Evolutionary conservation across 1,140 invertebrate genomes (phyloP).

Genomic region (Metaphire vulgaris): DNA sequence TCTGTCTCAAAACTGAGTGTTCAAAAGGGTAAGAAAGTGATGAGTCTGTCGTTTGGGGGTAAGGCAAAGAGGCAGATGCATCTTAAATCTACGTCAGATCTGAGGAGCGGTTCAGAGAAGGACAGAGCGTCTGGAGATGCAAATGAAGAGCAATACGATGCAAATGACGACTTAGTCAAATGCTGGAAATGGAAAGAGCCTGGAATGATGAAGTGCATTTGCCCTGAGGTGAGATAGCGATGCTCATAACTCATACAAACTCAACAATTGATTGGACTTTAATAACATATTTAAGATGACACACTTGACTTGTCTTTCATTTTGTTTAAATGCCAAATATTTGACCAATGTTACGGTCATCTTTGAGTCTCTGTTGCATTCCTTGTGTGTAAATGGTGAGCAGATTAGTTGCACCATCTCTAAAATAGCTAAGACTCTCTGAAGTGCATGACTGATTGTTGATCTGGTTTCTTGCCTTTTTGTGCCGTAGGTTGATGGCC

Average conservation of each 20-base stretch:
- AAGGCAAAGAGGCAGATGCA: background rate
- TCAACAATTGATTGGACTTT: no score
- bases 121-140: background rate
- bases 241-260: no score
- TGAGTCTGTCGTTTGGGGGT: background rate
- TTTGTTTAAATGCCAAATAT: no score
- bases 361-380: no score
- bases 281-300: no score
- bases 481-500: conserved; percentile 37
- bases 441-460: no score
- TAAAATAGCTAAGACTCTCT: no score
- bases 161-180: background rate
- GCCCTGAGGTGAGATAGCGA: background rate
- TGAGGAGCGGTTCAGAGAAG: background rate
- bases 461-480: no score
- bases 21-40: background rate
- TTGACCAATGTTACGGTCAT: no score
- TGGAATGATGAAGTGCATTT: background rate
- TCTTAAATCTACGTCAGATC: background rate
- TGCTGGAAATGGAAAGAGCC: background rate
- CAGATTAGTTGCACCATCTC: no score
- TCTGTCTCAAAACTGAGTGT: background rate
- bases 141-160: background rate
- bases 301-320: no score
- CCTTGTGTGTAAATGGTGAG: no score